Evolutionary conservation across 1,140 invertebrate genomes (phyloP).

Genomic region (Pogonomyrmex barbatus): DNA sequence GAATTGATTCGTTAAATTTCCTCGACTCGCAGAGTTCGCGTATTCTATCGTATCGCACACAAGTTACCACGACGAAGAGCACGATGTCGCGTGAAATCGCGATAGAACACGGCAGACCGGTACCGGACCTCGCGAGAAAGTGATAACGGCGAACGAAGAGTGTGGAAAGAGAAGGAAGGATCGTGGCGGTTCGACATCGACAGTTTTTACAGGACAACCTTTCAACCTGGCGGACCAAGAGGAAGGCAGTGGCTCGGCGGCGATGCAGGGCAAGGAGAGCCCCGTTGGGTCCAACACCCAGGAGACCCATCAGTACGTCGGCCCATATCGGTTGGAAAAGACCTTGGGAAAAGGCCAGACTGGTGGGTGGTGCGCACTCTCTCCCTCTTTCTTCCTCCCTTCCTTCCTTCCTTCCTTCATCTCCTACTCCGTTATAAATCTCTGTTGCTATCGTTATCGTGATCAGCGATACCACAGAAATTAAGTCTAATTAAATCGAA

Average conservation of each 20-base stretch:
- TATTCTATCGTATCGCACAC: neutral
- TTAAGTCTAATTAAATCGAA: neutral
- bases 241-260: conserved; percentile 68
- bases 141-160: conserved; percentile 43
- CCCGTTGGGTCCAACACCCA: conserved; percentile 86
- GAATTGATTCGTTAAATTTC: neutral
- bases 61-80: neutral
- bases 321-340: conserved; percentile 99
- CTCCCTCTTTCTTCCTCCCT: neutral
- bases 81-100: conserved; percentile 48
- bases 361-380: conserved; percentile 88
- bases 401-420: too few relatives aligned
- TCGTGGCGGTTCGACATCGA: conserved; percentile 3
- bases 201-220: conserved; percentile 57
- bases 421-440: neutral
- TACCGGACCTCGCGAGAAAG: conserved; percentile 1
- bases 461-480: conserved; percentile 18
- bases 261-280: conserved; percentile 83
- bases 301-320: conserved; percentile 97
- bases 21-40: neutral
- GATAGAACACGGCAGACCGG: conserved; percentile 8
- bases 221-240: conserved; percentile 79
- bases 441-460: neutral
- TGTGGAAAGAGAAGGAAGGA: neutral
- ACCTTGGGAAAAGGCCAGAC: conserved; percentile 99